A percentile compares a stretch with the other conserved stretches of the same genome.
Evolutionary conservation across 2,113 vertebrate species (phyloP).

Genomic region (Cyprinus carpio): DNA sequence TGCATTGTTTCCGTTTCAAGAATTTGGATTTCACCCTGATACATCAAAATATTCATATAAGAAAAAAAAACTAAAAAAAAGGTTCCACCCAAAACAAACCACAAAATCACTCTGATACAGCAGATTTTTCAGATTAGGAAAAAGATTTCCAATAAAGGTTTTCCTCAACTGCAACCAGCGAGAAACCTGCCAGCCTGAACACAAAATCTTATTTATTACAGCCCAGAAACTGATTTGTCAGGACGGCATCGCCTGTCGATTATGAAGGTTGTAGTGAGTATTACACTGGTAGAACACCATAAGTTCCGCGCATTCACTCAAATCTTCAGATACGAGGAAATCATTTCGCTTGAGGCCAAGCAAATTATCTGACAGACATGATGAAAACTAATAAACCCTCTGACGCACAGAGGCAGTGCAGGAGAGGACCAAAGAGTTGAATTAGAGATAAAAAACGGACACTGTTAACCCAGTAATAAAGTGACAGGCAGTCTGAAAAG

Average conservation of each 20-base stretch:
- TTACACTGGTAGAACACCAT: neutral
- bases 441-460: neutral
- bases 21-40: no score
- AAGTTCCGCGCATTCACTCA: conserved; percentile 4
- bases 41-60: no score
- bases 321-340: neutral
- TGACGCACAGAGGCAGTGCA: neutral
- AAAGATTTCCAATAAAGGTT: neutral
- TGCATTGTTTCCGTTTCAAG: no score
- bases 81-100: no score
- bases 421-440: neutral
- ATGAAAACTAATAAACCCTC: neutral
- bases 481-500: neutral
- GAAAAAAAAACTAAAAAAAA: no score
- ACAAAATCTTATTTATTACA: neutral
- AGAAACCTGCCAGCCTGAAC: neutral
- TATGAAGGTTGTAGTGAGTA: conserved; percentile 11
- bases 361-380: neutral
- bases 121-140: neutral
- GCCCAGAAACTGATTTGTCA: neutral
- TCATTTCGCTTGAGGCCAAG: neutral
- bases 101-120: no score
- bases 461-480: neutral
- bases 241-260: neutral
- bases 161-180: neutral